phyloP scores from a whole-genome alignment of 2,113 vertebrate species.

The Hystrix cristata region DNA sequence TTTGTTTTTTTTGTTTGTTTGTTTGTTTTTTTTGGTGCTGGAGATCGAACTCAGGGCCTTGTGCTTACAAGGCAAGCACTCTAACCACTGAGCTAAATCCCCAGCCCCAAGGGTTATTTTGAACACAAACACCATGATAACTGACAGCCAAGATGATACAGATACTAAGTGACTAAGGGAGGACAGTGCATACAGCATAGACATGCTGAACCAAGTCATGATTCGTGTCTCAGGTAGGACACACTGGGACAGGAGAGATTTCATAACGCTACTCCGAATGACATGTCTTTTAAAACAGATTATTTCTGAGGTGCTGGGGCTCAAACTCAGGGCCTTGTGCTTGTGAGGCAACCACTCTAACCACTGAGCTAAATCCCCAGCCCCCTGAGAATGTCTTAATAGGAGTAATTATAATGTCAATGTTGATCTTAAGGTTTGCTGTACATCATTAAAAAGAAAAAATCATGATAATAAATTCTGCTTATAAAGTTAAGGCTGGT shows the following conservation, averaged over 20 bases:
- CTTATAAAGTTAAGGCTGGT: slow-evolving; percentile 7
- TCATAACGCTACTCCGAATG: neutral
- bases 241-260: neutral
- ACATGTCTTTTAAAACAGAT: neutral
- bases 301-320: neutral
- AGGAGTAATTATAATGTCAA: neutral
- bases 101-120: no score
- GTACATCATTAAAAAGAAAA: neutral
- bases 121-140: neutral
- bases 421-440: neutral
- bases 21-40: no score
- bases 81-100: no score
- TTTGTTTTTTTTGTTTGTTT: no score
- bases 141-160: neutral
- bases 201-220: neutral
- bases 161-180: neutral
- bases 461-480: neutral
- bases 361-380: no score
- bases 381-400: neutral
- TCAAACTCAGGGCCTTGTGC: no score
- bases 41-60: no score
- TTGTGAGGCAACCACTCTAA: no score
- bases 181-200: neutral
- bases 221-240: neutral
- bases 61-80: no score